phyloP scores from a whole-genome alignment of 2,888 invertebrate species.

The Diarsia mendica region DNA sequence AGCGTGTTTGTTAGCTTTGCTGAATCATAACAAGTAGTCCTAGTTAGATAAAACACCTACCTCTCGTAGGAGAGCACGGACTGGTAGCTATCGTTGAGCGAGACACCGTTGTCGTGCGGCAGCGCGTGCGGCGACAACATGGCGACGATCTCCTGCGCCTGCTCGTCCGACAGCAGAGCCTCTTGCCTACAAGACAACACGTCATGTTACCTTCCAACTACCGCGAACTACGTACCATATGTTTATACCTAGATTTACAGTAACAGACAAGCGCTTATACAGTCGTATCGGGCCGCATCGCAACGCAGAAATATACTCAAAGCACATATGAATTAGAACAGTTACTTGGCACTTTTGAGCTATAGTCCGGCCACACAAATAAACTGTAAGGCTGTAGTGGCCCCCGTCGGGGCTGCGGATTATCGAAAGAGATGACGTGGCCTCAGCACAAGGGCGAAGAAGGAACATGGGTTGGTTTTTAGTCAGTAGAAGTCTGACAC shows the following conservation, averaged over 20 bases:
- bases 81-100: constrained; percentile 90
- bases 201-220: constrained; percentile 13
- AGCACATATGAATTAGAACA: not conserved
- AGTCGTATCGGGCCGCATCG: not conserved
- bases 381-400: not conserved
- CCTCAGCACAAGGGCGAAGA: no score
- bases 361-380: not conserved
- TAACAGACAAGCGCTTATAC: not conserved
- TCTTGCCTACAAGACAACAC: constrained; percentile 91
- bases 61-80: constrained; percentile 90
- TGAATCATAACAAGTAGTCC: not conserved
- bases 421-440: no score
- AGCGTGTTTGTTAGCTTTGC: not conserved
- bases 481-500: no score
- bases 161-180: constrained; percentile 95
- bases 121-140: constrained; percentile 92
- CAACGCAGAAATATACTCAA: not conserved
- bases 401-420: no score
- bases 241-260: not conserved
- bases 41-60: constrained; percentile 64
- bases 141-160: constrained; percentile 96
- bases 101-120: constrained; percentile 87
- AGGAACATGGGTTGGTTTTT: no score
- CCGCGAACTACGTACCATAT: not conserved
- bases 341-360: not conserved